Conservation (phyloP, 2,797 vertebrate species). For the Triplophysa yarkandensis region DNA sequence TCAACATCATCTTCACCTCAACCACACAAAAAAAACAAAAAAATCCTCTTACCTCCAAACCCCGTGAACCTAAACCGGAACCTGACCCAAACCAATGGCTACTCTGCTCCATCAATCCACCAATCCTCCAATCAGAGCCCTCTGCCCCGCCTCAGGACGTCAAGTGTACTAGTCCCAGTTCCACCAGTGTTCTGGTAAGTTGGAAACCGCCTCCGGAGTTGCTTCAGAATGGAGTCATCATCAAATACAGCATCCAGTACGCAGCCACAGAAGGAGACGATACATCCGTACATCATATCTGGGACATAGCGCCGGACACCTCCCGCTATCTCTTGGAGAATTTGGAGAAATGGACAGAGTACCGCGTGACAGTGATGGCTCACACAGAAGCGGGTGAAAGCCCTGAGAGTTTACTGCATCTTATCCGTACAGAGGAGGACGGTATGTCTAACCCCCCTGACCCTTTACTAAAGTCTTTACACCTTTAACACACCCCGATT, state of each 20-base stretch:
- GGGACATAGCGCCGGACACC: conserved; percentile 86
- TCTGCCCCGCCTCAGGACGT: conserved; percentile 96
- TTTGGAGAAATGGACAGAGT: conserved; percentile 99
- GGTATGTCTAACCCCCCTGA: conserved; percentile 87
- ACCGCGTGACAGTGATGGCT: conserved; percentile 91
- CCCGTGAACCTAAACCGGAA: conserved; percentile 80
- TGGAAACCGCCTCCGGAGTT: conserved; percentile 92
- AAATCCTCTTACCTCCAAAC: conserved; percentile 79
- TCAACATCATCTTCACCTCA: conserved; percentile 58
- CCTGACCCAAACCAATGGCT: conserved; percentile 57
- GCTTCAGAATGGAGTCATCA: conserved; percentile 95
- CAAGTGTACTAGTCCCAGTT: conserved; percentile 93
- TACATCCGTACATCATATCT: conserved; percentile 78
- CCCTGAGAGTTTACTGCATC: conserved; percentile 90
- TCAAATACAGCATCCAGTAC: conserved; percentile 91
- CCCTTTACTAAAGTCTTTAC: conserved; percentile 49
- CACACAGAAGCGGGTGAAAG: conserved; percentile 95
- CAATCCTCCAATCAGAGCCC: conserved; percentile 85
- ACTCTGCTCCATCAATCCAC: conserved; percentile 54
- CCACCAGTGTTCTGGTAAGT: conserved; percentile 99
- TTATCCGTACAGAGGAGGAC: conserved; percentile 99
- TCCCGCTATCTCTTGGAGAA: conserved; percentile 94
- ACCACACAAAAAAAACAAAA: conserved; percentile 66
- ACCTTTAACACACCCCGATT: conserved; percentile 54
- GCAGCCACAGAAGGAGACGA: conserved; percentile 87